Evolutionary conservation across 2,888 invertebrate genomes (phyloP).

Genomic region (Gasteruption jaculator): DNA sequence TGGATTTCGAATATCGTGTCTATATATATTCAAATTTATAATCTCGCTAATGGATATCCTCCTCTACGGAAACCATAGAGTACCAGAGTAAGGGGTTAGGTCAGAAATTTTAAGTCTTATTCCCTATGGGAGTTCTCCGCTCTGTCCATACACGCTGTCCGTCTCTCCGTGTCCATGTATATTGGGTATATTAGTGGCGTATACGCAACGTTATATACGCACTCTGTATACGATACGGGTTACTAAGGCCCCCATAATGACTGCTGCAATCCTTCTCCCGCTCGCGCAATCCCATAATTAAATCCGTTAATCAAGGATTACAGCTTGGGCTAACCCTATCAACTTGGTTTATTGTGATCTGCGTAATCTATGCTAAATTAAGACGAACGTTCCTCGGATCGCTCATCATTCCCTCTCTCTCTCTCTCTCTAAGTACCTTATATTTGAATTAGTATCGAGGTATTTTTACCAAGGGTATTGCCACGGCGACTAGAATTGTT

Average conservation of each 20-base stretch:
- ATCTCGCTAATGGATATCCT: too few species aligned
- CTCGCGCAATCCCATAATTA: conserved; percentile 45
- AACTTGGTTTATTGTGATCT: conserved; percentile 51
- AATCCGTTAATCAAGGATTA: conserved; percentile 53
- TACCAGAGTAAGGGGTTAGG: too few species aligned
- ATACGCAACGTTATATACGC: conserved; percentile 10
- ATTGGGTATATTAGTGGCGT: conserved; percentile 9
- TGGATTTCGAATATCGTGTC: too few species aligned
- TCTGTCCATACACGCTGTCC: background rate
- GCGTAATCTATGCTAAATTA: conserved; percentile 49
- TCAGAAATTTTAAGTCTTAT: conserved; percentile 37
- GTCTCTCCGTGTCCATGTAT: background rate
- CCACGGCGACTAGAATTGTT: too few species aligned
- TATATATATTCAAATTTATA: too few species aligned
- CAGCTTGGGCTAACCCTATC: conserved; percentile 49
- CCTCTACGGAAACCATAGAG: too few species aligned
- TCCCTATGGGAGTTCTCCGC: conserved; percentile 25
- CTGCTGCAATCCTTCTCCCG: conserved; percentile 40
- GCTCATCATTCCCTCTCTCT: too few species aligned
- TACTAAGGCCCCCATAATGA: conserved; percentile 44
- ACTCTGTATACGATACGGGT: conserved; percentile 36
- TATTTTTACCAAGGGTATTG: too few species aligned
- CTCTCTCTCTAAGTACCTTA: too few species aligned
- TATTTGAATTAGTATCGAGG: too few species aligned
- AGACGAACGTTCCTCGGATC: conserved; percentile 41